Conservation (phyloP, 2,113 vertebrate genomes). For the Plotosus lineatus region DNA sequence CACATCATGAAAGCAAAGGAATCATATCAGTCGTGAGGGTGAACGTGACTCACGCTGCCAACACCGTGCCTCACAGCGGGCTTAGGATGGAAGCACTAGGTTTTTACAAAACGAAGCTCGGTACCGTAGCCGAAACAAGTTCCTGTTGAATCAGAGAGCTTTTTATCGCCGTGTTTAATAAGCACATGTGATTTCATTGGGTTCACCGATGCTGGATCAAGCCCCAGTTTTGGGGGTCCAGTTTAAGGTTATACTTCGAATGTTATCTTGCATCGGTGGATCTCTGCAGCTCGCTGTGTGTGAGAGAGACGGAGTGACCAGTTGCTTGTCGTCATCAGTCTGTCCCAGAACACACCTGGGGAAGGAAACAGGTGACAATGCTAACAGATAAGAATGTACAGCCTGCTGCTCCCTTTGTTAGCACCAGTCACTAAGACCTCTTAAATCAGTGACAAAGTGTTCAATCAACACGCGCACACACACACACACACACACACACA, state of each 20-base stretch:
- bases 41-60: neutral
- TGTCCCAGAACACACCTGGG: constrained; percentile 65
- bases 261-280: neutral
- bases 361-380: constrained; percentile 74
- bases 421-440: constrained; percentile 60
- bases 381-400: constrained; percentile 73
- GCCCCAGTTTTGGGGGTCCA: neutral
- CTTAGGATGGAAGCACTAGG: neutral
- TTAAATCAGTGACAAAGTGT: constrained; percentile 73
- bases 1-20: neutral
- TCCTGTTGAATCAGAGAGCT: neutral
- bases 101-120: neutral
- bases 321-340: constrained; percentile 62
- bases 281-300: neutral
- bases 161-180: neutral
- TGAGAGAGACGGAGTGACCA: neutral
- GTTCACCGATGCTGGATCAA: neutral
- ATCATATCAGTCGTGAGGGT: neutral
- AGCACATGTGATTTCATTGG: neutral
- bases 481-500: constrained; percentile 38
- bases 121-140: neutral
- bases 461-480: constrained; percentile 65
- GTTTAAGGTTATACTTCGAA: too few relatives aligned
- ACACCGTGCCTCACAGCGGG: neutral
- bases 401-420: constrained; percentile 66